phyloP scores from a whole-genome alignment of 1,140 invertebrate species.

The Halesus radiatus region DNA sequence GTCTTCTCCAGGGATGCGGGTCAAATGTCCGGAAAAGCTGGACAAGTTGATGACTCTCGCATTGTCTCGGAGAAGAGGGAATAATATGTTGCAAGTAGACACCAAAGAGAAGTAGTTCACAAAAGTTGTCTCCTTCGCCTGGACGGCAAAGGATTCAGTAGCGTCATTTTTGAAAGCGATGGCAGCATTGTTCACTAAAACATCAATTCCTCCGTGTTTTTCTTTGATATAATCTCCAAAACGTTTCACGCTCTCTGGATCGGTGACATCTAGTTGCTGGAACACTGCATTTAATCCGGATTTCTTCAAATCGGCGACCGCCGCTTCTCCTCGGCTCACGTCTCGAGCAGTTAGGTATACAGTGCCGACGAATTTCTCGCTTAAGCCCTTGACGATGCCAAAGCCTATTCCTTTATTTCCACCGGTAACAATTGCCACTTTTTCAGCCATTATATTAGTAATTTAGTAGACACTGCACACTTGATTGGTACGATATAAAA shows the following conservation, averaged over 20 bases:
- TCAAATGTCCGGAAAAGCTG: conserved; percentile 76
- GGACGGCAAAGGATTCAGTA: conserved; percentile 75
- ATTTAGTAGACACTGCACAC: too few relatives aligned
- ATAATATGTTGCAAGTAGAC: conserved; percentile 75
- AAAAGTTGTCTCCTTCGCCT: conserved; percentile 78
- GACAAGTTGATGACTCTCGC: conserved; percentile 84
- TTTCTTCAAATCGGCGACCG: conserved; percentile 72
- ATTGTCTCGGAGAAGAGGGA: conserved; percentile 77
- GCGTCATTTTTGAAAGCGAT: conserved; percentile 79
- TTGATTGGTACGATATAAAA: not conserved
- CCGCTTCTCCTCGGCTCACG: conserved; percentile 70
- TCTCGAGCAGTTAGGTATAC: conserved; percentile 78
- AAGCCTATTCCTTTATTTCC: conserved; percentile 84
- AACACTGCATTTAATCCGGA: conserved; percentile 72
- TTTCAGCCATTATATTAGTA: conserved; percentile 65
- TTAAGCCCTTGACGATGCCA: conserved; percentile 77
- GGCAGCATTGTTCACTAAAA: conserved; percentile 89
- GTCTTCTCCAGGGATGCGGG: conserved; percentile 70
- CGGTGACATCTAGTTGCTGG: conserved; percentile 79
- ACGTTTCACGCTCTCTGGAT: conserved; percentile 71
- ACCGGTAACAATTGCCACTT: conserved; percentile 75
- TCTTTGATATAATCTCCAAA: conserved; percentile 75
- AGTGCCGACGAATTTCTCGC: conserved; percentile 74
- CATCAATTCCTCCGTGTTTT: conserved; percentile 81
- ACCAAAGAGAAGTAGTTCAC: conserved; percentile 80